Evolutionary conservation across 2,797 vertebrate species (phyloP), one percentile per base, ranked within the genome.

Genomic region (Halcyon smyrnensis): DNA sequence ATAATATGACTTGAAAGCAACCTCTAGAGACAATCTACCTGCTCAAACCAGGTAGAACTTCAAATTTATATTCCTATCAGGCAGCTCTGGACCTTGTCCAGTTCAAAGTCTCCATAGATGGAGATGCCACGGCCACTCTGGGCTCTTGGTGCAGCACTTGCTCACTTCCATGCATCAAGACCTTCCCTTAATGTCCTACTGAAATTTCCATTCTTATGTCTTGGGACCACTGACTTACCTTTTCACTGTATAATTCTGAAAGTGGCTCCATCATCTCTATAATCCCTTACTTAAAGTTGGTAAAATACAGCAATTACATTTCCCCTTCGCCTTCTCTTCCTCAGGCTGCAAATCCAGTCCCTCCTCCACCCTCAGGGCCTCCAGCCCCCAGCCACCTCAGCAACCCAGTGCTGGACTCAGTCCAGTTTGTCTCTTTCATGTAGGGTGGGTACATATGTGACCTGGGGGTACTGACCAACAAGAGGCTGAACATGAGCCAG

Each of bases 341-440:
- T 45, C 23, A 20, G 14, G 45, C 2, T 59, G 14, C 32, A 84
- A 53, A 76, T 8, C 7, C 53, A 28, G 20, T 14, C 15, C 17
- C 15, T 41, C 11, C 6, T 20, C 25, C 9, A 37, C 4, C 4
- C 12, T 16, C 25, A 57, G 17, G 45, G 11, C 13, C 32, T 63
- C 1, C 1, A 80, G 51, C 4, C 5, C 24, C 2, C 32, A 36
- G 1, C 1, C 30, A 14, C 3, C 7, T 8, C 9, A 45, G 4
- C 62, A 79, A 27, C 1, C 2, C 20, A 24, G 15, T 1, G 54
- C 30, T 39, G 25, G 32, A 57, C 8, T 27, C 19, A 25, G 13
- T 21, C 1, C 11, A 27, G 0, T 12, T 4, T n/a, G 12, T 50
- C 3, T 62, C 25, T 64, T 28, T 46, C 30, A 5, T 21, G 2